A percentile compares a stretch with the other conserved stretches of the same genome.
Conservation (phyloP, 1,140 invertebrate species). For the Cyrtorhinus lividipennis region DNA sequence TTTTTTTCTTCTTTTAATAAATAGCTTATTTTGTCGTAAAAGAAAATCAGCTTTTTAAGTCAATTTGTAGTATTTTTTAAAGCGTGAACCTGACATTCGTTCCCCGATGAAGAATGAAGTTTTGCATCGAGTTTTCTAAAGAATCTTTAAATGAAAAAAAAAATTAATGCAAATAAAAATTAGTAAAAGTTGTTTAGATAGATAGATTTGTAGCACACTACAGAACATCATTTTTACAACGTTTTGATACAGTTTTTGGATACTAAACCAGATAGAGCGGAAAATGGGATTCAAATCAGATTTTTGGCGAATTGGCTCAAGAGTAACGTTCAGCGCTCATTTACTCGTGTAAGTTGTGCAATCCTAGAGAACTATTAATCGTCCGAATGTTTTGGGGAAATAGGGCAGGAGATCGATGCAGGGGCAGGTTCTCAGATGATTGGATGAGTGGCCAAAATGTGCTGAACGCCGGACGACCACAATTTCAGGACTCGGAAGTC, state of each 20-base stretch:
- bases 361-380: too few species aligned
- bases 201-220: slow-evolving; percentile 2
- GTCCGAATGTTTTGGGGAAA: too few species aligned
- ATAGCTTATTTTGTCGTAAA: not conserved
- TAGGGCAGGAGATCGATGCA: too few species aligned
- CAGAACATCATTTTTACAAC: not conserved
- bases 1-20: not conserved
- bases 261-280: not conserved
- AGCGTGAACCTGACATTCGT: too few species aligned
- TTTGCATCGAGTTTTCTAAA: not conserved
- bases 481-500: too few species aligned
- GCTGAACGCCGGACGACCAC: too few species aligned
- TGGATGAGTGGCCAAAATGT: too few species aligned
- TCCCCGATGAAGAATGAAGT: not conserved
- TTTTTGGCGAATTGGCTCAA: too few species aligned
- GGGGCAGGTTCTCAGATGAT: too few species aligned
- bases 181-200: slow-evolving; percentile 2
- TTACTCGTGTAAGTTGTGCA: too few species aligned
- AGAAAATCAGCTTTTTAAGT: not conserved
- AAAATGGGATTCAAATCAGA: too few species aligned
- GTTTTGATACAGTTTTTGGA: slow-evolving; percentile 2
- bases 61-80: not conserved
- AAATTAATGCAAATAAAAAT: not conserved
- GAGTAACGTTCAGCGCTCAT: too few species aligned
- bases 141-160: not conserved